Conservation (phyloP, 2,113 vertebrate genomes). For the Eolophus roseicapilla region DNA sequence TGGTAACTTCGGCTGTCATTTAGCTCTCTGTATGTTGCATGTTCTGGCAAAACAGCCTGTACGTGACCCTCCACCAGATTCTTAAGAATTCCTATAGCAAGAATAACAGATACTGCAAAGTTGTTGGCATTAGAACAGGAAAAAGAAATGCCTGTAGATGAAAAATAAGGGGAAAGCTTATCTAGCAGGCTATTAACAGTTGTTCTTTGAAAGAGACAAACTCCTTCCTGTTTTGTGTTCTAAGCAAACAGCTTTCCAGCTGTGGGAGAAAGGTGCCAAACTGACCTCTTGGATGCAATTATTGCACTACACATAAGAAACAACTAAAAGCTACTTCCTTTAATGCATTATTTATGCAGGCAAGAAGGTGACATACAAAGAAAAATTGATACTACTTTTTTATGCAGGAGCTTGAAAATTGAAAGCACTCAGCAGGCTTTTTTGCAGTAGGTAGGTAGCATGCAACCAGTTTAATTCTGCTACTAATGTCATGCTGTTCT, state of each 20-base stretch:
- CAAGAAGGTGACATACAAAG: background rate
- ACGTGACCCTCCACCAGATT: background rate
- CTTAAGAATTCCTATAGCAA: background rate
- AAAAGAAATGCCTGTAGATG: background rate
- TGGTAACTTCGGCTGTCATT: background rate
- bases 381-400: background rate
- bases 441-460: background rate
- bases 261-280: background rate
- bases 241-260: background rate
- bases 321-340: background rate
- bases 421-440: background rate
- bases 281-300: background rate
- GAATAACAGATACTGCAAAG: background rate
- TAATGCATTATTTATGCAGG: background rate
- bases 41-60: background rate
- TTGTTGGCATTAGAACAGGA: background rate
- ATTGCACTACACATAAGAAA: background rate
- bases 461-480: background rate
- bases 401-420: background rate
- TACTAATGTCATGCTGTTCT: background rate
- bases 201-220: background rate
- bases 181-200: background rate
- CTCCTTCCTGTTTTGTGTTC: background rate
- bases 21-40: background rate
- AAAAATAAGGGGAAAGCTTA: background rate